These are phyloP conservation scores for Mesitornis unicolor DNA, from an alignment of 2,113 vertebrate genomes.

Conservation along the genomic window DNA sequence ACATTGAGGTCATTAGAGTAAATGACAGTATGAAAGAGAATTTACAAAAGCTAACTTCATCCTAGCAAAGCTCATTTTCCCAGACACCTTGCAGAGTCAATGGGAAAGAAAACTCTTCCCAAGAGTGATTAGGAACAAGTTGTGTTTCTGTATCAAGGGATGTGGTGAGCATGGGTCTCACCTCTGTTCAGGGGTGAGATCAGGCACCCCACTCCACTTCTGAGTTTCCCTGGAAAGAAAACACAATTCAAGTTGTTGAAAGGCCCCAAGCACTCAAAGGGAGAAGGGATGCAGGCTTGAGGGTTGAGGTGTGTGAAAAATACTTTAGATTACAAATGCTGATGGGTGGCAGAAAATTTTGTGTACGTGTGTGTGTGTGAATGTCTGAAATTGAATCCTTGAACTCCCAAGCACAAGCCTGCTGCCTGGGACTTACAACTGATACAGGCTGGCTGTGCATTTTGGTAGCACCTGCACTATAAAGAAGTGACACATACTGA, in stretches of 20 bases:
- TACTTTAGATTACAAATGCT: not conserved
- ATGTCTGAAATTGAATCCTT: not conserved
- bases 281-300: not conserved
- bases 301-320: not conserved
- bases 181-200: not conserved
- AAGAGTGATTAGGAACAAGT: rapidly evolving
- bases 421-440: not conserved
- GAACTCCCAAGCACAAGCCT: not conserved
- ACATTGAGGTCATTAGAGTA: not conserved
- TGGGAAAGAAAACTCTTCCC: not conserved
- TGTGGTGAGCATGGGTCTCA: rapidly evolving
- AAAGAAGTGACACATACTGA: not conserved
- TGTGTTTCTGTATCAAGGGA: not conserved
- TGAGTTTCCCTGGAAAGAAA: not conserved
- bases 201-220: rapidly evolving
- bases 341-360: not conserved
- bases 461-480: not conserved
- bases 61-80: not conserved
- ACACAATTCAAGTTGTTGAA: not conserved
- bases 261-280: not conserved
- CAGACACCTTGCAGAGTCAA: too few relatives aligned
- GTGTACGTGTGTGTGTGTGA: not conserved
- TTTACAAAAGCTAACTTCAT: not conserved
- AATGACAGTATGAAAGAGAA: not conserved
- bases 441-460: not conserved